These are phyloP conservation scores for Octopus sinensis DNA, from an alignment of 1,140 invertebrate genomes.

Conservation along the genomic window DNA sequence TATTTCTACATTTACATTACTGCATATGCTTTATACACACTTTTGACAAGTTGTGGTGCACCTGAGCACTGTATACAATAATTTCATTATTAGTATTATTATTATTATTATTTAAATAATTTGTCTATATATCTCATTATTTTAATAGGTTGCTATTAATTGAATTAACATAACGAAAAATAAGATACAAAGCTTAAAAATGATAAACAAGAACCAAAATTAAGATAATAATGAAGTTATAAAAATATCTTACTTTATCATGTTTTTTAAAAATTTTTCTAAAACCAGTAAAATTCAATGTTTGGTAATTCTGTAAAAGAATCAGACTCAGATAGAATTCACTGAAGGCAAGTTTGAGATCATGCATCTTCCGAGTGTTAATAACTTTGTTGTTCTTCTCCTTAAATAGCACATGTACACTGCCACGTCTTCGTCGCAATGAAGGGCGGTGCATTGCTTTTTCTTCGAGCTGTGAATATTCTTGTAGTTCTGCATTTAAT, in stretches of 20 bases:
- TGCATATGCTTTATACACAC: too few species aligned
- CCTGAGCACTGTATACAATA: too few species aligned
- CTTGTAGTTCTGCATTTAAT: constrained; percentile 77
- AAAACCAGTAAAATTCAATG: constrained; percentile 98
- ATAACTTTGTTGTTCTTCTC: constrained; percentile 40
- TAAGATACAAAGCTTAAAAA: too few species aligned
- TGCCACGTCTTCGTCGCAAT: constrained; percentile 33
- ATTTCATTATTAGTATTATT: too few species aligned
- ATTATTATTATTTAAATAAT: too few species aligned
- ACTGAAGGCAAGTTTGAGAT: constrained; percentile 95
- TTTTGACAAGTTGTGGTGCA: too few species aligned
- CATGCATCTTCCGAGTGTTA: constrained; percentile 63
- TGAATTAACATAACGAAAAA: too few species aligned
- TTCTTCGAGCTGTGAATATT: constrained; percentile 42
- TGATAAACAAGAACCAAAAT: too few species aligned
- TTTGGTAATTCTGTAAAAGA: constrained; percentile 75
- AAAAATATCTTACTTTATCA: constrained; percentile 76
- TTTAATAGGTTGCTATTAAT: too few species aligned
- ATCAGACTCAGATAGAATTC: constrained; percentile 98
- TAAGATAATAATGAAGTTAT: neutral
- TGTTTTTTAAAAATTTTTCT: constrained; percentile 99
- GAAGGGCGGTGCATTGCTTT: constrained; percentile 30
- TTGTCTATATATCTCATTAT: too few species aligned
- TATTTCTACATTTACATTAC: too few species aligned
- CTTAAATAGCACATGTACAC: constrained; percentile 22